phyloP scores from a whole-genome alignment of 2,113 vertebrate genomes.

The Pycnonotus jocosus region DNA sequence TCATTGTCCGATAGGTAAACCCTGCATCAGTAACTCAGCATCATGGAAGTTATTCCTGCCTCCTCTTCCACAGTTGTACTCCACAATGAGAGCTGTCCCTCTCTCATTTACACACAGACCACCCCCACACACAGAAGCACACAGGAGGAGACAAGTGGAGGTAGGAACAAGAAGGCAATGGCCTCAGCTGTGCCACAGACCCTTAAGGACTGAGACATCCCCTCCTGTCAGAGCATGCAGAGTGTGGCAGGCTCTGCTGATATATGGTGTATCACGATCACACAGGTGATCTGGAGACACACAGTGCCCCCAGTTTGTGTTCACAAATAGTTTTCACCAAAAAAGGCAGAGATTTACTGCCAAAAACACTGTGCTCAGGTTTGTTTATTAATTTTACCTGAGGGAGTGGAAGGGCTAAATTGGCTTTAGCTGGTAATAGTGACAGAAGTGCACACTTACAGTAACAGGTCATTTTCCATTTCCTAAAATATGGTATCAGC shows the following conservation, averaged over 20 bases:
- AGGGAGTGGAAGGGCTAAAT: not conserved
- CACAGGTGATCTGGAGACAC: not conserved
- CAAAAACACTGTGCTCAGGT: not conserved
- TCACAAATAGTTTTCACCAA: not conserved
- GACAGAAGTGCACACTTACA: not conserved
- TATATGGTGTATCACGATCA: not conserved
- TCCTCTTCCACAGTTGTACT: too few relatives aligned
- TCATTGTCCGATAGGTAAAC: not conserved
- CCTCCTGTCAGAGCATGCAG: not conserved
- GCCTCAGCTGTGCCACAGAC: not conserved
- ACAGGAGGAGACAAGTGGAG: not conserved
- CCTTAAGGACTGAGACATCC: not conserved
- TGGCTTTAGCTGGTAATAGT: not conserved
- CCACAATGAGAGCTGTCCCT: not conserved
- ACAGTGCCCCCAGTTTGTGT: not conserved
- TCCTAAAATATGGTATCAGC: not conserved
- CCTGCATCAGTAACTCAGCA: not conserved
- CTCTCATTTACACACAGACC: not conserved
- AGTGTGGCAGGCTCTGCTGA: not conserved
- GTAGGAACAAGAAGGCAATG: not conserved
- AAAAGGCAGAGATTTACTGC: not conserved
- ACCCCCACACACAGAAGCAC: accelerated
- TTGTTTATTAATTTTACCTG: not conserved
- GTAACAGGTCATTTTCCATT: not conserved
- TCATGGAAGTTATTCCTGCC: not conserved